Evolutionary conservation across 2,797 vertebrate genomes (phyloP).

Genomic region (Muscicapa striata): DNA sequence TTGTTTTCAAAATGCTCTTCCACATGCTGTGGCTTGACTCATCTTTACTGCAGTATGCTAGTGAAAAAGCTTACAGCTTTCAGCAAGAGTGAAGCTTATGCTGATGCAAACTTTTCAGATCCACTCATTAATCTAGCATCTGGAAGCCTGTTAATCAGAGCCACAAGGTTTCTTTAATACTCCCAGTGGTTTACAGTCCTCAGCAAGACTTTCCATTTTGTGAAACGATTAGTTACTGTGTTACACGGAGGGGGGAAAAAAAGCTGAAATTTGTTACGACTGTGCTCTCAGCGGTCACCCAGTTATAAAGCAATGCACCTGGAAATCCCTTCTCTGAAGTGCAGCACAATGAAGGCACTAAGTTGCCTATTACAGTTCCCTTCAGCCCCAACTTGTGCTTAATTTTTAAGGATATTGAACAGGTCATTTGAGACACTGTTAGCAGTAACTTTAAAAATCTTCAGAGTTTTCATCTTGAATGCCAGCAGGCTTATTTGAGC

Average conservation of each 20-base stretch:
- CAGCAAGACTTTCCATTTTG: background rate
- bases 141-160: slow-evolving; percentile 58
- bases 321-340: slow-evolving; percentile 32
- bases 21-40: background rate
- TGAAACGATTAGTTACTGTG: slow-evolving; percentile 33
- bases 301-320: slow-evolving; percentile 17
- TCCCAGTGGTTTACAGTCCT: slow-evolving; percentile 13
- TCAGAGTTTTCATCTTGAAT: background rate
- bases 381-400: background rate
- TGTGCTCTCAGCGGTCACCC: background rate
- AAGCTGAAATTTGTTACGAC: slow-evolving; percentile 16
- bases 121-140: slow-evolving; percentile 62
- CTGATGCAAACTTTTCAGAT: slow-evolving; percentile 46
- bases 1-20: background rate
- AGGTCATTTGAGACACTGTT: background rate
- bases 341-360: background rate
- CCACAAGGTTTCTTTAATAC: slow-evolving; percentile 21
- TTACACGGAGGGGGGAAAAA: background rate
- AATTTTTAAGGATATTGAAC: slow-evolving; percentile 46
- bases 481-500: background rate
- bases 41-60: background rate
- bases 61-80: background rate
- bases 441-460: slow-evolving; percentile 15
- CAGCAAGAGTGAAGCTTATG: slow-evolving; percentile 24
- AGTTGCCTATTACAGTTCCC: background rate